These are phyloP conservation scores for Agonopterix arenella DNA, from an alignment of 2,888 invertebrate genomes.

Conservation along the genomic window DNA sequence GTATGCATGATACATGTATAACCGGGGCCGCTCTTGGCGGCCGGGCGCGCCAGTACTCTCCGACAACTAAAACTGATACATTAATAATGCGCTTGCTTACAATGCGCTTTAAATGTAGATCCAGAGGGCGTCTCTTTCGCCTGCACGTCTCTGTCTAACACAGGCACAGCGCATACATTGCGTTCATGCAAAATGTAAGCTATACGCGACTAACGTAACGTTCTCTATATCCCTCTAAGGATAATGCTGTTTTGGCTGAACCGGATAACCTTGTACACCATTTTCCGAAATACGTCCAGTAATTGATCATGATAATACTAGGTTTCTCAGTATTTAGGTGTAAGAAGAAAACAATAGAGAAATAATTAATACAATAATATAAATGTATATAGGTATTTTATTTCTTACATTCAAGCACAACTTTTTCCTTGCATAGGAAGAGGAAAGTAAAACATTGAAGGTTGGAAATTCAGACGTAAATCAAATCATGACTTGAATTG, in stretches of 20 bases:
- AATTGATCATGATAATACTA: no score
- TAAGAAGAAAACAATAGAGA: no score
- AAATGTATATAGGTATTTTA: no score
- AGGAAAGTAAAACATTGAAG: no score
- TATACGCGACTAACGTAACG: conserved; percentile 43
- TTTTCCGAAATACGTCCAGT: neutral
- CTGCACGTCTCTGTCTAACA: conserved; percentile 31
- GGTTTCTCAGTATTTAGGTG: no score
- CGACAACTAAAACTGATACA: conserved; percentile 74
- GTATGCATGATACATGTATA: conserved; percentile 70
- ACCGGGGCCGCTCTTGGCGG: conserved; percentile 51
- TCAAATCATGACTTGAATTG: no score
- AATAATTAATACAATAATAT: no score
- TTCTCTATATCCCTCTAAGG: conserved; percentile 48
- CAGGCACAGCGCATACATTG: conserved; percentile 41
- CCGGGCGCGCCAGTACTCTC: conserved; percentile 59
- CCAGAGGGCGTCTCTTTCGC: conserved; percentile 47
- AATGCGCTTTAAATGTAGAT: conserved; percentile 77
- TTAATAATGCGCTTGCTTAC: conserved; percentile 76
- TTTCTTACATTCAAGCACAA: no score
- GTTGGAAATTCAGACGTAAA: no score
- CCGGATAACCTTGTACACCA: neutral
- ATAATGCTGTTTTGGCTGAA: conserved; percentile 42
- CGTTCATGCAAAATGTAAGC: conserved; percentile 69
- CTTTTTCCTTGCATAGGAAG: no score